Base-by-base conservation (phyloP, 2,113 vertebrate genomes). In the Eptesicus fuscus region DNA sequence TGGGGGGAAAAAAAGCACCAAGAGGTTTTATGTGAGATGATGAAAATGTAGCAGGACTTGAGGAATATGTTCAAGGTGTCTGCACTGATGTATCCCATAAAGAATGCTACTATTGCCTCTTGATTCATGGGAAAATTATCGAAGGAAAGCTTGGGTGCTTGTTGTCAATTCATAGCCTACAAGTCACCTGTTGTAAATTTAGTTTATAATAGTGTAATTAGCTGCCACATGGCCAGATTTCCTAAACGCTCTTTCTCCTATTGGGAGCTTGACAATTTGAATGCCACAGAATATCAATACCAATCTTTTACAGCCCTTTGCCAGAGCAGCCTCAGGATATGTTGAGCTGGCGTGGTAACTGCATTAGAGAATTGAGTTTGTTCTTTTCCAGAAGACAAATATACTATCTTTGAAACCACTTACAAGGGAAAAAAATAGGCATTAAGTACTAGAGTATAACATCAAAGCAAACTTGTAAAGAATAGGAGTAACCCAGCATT, bases 301-400 rank as follows among this genome's bases (percentile, higher is more conserved):
- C 32, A 61, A 97, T 98, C 98, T 97, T 98, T 98, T 98, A 98
- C 97, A 98, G 93, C 96, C 96, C 86, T 94, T 92, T 98, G 98
- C 98, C 97, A 98, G 95, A 97, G 96, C 74, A 96, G 98, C 98
- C 98, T 85, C 96, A 23, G 98, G 98, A 97, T 96, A 98, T 96
- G 96, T 95, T 96, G 96, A 96, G 95, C 95, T 97, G 98, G 98
- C 96, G 16, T 83, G 56, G 97, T 97, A 97, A 98, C 97, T 97
- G 96, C 97, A 94, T 98, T 98, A 83, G 2, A 98, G 97, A 97
- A 96, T 97, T 96, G 97, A 98, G 97, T 98, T 98, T 98, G 98
- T 98, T 98, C 98, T 97, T 98, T 98, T 98, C 98, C 97, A 97
- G 98, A 98, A 98, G 98, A 98, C 98, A 98, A 98, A 98, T 98